Conservation (phyloP, 2,888 invertebrate genomes). For the Bombyx huttoni region DNA sequence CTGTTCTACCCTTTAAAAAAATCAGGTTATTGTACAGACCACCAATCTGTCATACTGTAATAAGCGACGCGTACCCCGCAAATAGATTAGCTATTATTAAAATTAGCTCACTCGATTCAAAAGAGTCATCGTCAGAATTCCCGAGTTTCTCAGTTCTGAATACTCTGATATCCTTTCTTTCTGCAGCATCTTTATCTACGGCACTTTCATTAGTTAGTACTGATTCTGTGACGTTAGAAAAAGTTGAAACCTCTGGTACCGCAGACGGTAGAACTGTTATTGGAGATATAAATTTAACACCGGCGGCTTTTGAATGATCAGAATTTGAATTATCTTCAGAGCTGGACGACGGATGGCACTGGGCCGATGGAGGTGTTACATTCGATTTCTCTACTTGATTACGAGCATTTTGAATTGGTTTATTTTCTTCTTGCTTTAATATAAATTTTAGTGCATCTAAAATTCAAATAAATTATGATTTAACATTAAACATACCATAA, state of each 20-base stretch:
- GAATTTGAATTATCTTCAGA: slow-evolving; percentile 1
- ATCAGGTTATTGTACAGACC: too few species aligned
- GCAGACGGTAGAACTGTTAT: slow-evolving; percentile 28
- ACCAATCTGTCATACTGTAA: too few species aligned
- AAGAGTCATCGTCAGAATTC: slow-evolving; percentile 1
- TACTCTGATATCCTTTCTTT: not conserved
- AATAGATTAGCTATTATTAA: not conserved
- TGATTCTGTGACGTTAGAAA: slow-evolving; percentile 9
- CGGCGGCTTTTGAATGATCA: slow-evolving; percentile 2
- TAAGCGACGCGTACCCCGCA: too few species aligned
- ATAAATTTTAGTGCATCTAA: not conserved
- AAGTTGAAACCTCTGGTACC: slow-evolving; percentile 19
- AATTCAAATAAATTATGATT: not conserved
- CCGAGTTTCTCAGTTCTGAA: not conserved
- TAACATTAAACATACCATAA: too few species aligned
- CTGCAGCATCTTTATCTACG: not conserved
- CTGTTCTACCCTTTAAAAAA: too few species aligned
- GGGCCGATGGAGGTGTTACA: not conserved
- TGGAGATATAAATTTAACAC: slow-evolving; percentile 25
- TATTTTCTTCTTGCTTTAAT: not conserved
- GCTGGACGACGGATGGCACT: not conserved
- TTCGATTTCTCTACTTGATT: not conserved
- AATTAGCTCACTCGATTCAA: slow-evolving; percentile 4
- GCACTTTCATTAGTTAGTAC: not conserved
- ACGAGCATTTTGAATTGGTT: not conserved